Evolutionary conservation across 2,888 invertebrate species (phyloP).

Genomic region (Calameuta pallipes): DNA sequence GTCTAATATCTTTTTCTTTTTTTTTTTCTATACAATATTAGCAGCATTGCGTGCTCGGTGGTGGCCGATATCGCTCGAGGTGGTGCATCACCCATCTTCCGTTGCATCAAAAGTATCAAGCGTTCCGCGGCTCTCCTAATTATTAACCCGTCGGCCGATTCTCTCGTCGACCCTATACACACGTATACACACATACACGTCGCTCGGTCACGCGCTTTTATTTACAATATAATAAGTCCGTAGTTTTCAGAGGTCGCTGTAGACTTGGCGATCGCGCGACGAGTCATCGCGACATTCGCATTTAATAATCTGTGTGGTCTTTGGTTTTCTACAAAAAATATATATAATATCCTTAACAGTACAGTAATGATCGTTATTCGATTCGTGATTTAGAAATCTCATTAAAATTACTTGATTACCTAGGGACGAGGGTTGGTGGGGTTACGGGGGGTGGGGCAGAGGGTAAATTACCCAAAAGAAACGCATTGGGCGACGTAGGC

Average conservation of each 20-base stretch:
- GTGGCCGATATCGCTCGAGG: background rate
- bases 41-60: slow-evolving; percentile 12
- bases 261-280: background rate
- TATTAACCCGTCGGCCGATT: slow-evolving; percentile 19
- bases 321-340: slow-evolving; percentile 66
- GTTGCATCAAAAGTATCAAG: background rate
- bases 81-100: background rate
- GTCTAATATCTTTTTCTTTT: slow-evolving; percentile 16
- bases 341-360: slow-evolving; percentile 62
- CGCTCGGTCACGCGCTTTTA: slow-evolving; percentile 25
- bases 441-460: background rate
- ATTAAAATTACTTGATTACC: slow-evolving; percentile 28
- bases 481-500: background rate
- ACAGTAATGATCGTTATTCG: slow-evolving; percentile 53
- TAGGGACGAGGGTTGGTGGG: background rate
- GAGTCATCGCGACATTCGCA: slow-evolving; percentile 35
- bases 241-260: background rate
- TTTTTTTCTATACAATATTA: slow-evolving; percentile 2
- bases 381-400: slow-evolving; percentile 57
- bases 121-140: background rate
- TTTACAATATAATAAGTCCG: slow-evolving; percentile 27
- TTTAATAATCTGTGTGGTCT: slow-evolving; percentile 56
- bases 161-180: slow-evolving; percentile 26
- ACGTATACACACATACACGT: slow-evolving; percentile 21
- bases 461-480: background rate